phyloP scores from a whole-genome alignment of 37 sponge, comb jelly and placozoan species.

The Haliclona indistincta region DNA sequence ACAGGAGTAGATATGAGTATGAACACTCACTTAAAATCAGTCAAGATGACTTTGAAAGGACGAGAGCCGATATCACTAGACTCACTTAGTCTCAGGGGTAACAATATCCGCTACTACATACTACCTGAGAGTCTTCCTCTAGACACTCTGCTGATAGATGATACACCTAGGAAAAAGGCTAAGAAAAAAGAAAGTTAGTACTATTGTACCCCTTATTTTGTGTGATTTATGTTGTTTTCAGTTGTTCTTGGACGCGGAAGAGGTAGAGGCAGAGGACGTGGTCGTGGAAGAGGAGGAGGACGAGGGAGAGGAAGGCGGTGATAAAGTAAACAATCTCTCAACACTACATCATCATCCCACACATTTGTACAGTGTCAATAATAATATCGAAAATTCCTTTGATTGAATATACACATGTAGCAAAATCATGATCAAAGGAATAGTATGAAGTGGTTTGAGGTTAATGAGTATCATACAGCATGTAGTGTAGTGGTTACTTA shows the following conservation, averaged over 20 bases:
- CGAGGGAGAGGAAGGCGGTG: conserved; percentile 51
- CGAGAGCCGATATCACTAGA: conserved; percentile 90
- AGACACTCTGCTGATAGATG: conserved; percentile 94
- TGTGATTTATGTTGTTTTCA: conserved; percentile 3
- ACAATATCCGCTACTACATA: conserved; percentile 95
- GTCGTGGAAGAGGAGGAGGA: conserved; percentile 63
- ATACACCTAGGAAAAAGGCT: conserved; percentile 69
- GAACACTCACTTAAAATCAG: conserved; percentile 98
- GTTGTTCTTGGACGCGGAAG: conserved; percentile 69
- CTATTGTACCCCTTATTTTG: not conserved
- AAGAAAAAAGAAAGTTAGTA: conserved; percentile 56
- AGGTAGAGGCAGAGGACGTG: conserved; percentile 79
- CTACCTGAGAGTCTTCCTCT: conserved; percentile 95
- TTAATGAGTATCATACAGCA: no score
- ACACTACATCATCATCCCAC: no score
- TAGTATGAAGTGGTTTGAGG: no score
- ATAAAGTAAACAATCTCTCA: not conserved
- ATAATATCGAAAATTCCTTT: no score
- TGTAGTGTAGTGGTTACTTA: no score
- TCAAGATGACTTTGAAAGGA: conserved; percentile 96
- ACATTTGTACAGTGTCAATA: no score
- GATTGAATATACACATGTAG: no score
- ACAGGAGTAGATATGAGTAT: conserved; percentile 99
- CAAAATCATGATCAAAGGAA: no score
- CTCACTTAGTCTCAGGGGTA: conserved; percentile 90